Evolutionary conservation across 2,113 vertebrate species (phyloP).

Genomic region (Lophura nycthemera): DNA sequence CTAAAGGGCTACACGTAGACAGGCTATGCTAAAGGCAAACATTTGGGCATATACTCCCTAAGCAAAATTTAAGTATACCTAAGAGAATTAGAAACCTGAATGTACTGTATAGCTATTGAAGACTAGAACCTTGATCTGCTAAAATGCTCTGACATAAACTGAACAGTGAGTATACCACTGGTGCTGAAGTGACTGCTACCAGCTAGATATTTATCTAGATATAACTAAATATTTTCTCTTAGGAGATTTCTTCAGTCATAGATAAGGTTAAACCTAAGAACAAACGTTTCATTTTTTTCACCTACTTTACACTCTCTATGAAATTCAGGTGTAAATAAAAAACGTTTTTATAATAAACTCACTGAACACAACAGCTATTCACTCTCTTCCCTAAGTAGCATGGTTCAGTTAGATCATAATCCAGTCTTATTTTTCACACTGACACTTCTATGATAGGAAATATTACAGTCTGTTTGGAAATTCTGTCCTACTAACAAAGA

Average conservation of each 20-base stretch:
- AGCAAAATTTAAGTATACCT: not conserved
- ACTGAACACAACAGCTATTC: conserved; percentile 12
- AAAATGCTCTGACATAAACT: not conserved
- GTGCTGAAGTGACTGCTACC: not conserved
- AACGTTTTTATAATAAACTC: conserved; percentile 28
- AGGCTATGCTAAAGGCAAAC: not conserved
- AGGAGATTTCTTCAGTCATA: not conserved
- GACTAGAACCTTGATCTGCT: not conserved
- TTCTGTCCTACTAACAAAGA: conserved; percentile 5
- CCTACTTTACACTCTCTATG: not conserved
- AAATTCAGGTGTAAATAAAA: not conserved
- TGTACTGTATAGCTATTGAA: not conserved
- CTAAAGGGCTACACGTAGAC: not conserved
- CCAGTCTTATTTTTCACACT: conserved; percentile 25
- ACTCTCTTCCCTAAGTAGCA: not conserved
- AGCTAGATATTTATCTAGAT: not conserved
- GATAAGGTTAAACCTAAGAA: conserved; percentile 18
- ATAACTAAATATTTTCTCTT: not conserved
- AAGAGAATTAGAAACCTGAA: not conserved
- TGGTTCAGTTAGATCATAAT: not conserved
- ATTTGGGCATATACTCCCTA: not conserved
- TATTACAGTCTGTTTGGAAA: conserved; percentile 15
- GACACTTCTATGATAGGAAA: not conserved
- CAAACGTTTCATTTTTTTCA: conserved; percentile 30
- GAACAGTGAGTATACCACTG: not conserved